Evolutionary conservation across 2,888 invertebrate species (phyloP).

Genomic region (Parnassius orleans): DNA sequence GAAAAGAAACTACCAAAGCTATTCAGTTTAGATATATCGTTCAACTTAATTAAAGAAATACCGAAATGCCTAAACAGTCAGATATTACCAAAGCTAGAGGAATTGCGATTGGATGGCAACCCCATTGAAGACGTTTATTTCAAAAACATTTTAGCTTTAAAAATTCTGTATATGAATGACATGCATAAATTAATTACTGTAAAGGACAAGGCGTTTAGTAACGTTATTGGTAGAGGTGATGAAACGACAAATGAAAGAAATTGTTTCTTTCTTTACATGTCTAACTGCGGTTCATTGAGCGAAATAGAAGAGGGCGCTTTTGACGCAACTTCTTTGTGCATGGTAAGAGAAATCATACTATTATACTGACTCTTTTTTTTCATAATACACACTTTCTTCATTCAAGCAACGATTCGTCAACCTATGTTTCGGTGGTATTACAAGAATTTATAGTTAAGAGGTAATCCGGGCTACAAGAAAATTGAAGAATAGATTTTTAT

Average conservation of each 20-base stretch:
- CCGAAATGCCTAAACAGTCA: conserved; percentile 65
- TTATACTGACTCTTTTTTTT: too few species aligned
- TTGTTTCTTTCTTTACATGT: conserved; percentile 75
- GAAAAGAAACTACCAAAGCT: conserved; percentile 65
- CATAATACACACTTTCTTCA: too few species aligned
- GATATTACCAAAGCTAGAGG: conserved; percentile 71
- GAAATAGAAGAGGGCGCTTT: conserved; percentile 71
- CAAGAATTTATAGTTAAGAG: too few species aligned
- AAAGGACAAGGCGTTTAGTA: conserved; percentile 72
- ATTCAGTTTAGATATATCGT: conserved; percentile 73
- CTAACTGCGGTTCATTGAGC: conserved; percentile 63
- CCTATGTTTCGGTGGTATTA: too few species aligned
- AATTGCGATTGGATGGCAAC: conserved; percentile 77
- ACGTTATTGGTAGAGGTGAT: conserved; percentile 63
- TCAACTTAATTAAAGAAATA: conserved; percentile 68
- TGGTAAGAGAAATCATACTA: conserved; percentile 58
- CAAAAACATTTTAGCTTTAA: conserved; percentile 64
- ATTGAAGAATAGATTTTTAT: too few species aligned
- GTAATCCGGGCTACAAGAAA: too few species aligned
- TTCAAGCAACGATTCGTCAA: too few species aligned
- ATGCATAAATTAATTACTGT: conserved; percentile 53
- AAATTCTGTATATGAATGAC: conserved; percentile 67
- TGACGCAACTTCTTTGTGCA: conserved; percentile 72
- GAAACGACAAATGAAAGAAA: conserved; percentile 43
- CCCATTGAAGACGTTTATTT: conserved; percentile 72